A percentile compares a stretch with the other conserved stretches of the same genome.
Evolutionary conservation across 2,888 invertebrate genomes (phyloP).

Genomic region (Andricus curvator): DNA sequence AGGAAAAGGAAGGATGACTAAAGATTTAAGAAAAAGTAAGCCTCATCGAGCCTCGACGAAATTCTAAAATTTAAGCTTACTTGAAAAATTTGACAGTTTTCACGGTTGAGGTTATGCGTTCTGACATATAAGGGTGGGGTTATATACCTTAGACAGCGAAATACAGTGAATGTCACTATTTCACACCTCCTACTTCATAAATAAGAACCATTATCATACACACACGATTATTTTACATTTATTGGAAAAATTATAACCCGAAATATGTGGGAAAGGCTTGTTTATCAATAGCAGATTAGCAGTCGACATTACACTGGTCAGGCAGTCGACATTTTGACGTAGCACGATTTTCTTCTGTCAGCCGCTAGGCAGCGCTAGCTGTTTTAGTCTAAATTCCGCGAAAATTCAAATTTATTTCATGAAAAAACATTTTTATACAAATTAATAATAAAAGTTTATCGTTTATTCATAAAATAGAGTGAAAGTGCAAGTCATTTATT

Average conservation of each 20-base stretch:
- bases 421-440: no score
- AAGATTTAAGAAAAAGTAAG: neutral
- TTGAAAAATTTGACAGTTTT: slow-evolving; percentile 27
- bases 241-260: neutral
- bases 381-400: no score
- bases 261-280: slow-evolving; percentile 6
- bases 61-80: slow-evolving; percentile 15
- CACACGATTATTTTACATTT: slow-evolving; percentile 1
- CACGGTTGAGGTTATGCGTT: slow-evolving; percentile 2
- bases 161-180: slow-evolving; percentile 2
- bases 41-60: slow-evolving; percentile 11
- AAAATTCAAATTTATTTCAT: no score
- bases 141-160: slow-evolving; percentile 28
- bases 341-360: no score
- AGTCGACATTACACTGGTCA: neutral
- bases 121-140: slow-evolving; percentile 30
- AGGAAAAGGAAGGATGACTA: neutral
- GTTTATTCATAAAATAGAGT: no score
- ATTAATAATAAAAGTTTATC: no score
- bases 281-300: neutral
- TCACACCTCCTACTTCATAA: neutral
- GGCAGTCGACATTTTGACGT: slow-evolving; percentile 14
- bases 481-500: no score
- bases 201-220: slow-evolving; percentile 9
- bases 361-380: no score